phyloP scores from a whole-genome alignment of 2,888 invertebrate genomes.

The Hyles lineata region DNA sequence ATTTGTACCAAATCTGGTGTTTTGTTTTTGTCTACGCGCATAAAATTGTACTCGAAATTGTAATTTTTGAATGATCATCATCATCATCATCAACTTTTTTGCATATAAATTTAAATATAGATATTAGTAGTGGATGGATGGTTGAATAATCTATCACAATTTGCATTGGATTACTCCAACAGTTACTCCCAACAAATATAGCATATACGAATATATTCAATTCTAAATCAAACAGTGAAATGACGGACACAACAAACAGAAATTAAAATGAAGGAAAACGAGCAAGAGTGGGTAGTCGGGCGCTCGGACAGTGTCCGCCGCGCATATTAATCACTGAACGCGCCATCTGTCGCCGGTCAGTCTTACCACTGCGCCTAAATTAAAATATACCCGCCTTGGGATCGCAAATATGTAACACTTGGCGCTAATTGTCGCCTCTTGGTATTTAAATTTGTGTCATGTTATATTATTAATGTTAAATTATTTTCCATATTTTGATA shows the following conservation, averaged over 20 bases:
- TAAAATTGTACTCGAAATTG: no score
- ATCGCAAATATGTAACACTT: slow-evolving; percentile 66
- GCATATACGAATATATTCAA: background rate
- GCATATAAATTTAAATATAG: no score
- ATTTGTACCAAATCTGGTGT: no score
- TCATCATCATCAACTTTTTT: no score
- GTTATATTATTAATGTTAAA: background rate
- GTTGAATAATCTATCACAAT: no score
- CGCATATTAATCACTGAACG: slow-evolving; percentile 79
- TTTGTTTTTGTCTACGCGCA: no score
- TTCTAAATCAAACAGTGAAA: background rate
- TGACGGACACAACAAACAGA: slow-evolving; percentile 23
- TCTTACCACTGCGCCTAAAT: slow-evolving; percentile 65
- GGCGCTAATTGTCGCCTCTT: slow-evolving; percentile 59
- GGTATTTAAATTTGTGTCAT: slow-evolving; percentile 30
- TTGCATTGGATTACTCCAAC: no score
- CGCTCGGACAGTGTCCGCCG: slow-evolving; percentile 63
- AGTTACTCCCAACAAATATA: no score
- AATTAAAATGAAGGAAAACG: slow-evolving; percentile 53
- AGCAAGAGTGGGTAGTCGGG: slow-evolving; percentile 50
- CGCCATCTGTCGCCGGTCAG: slow-evolving; percentile 60
- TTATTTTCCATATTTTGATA: background rate
- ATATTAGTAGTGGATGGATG: no score
- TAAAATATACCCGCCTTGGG: slow-evolving; percentile 72
- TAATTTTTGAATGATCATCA: no score